These are phyloP conservation scores for Rhynchonycteris naso DNA, from an alignment of 2,797 vertebrate genomes.

Conservation along the genomic window DNA sequence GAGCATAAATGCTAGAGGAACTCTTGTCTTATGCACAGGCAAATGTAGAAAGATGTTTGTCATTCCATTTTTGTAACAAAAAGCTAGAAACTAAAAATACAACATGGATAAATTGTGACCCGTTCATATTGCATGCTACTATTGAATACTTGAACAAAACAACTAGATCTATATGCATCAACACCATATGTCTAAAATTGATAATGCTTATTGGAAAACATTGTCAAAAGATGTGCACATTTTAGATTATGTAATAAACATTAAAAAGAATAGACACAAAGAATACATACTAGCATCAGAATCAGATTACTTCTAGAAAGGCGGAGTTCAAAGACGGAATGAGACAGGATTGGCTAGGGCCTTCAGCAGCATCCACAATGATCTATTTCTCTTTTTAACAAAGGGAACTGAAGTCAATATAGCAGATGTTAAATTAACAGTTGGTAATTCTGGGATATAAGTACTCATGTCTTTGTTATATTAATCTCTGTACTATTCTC, in stretches of 20 bases:
- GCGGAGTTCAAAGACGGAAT: neutral
- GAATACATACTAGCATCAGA: neutral
- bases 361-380: neutral
- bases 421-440: neutral
- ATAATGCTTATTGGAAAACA: neutral
- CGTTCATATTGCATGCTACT: neutral
- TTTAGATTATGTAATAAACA: neutral
- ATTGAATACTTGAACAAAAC: neutral
- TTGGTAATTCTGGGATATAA: neutral
- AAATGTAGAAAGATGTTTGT: neutral
- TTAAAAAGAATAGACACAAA: neutral
- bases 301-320: neutral
- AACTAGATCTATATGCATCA: neutral
- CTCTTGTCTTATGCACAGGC: neutral
- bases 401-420: neutral
- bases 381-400: conserved; percentile 10
- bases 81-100: neutral
- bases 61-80: neutral
- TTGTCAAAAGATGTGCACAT: neutral
- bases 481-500: neutral
- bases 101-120: neutral
- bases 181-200: neutral
- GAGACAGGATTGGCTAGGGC: neutral
- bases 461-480: neutral
- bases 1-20: neutral